Evolutionary conservation across 2,888 invertebrate genomes (phyloP), one percentile per base, ranked within the genome.

Genomic region (Caradrina kadenii): DNA sequence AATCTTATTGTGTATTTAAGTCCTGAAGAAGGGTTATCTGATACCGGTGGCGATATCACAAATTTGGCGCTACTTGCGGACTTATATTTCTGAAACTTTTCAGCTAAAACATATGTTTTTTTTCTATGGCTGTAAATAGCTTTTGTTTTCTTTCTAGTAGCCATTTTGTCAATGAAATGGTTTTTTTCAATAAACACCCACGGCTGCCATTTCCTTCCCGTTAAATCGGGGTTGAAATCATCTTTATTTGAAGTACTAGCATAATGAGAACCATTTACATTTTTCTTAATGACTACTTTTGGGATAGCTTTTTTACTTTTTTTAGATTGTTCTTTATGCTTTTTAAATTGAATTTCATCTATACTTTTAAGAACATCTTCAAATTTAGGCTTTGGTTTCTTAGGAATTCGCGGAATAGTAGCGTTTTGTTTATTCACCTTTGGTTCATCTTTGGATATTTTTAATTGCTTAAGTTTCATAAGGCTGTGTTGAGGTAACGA

Each of bases 351-450:
- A 68, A 94, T 90, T 90, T 96, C 94, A 80, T 96, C 96, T 78
- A 96, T 95, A 86, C 92, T 96, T 90, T 94, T 96, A 64, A 96
- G 91, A 64, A 96, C 96, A 86, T 96, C 96, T 89, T 96, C 96
- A 86, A 96, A 96, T 86, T 94, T 96, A 59, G 95, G 96, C 86
- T 96, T 96, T 68, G 86, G 82, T 86, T 95, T 95, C 84, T 93
- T 95, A 86, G 87, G 83, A 79, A 86, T 83, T 74, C 88, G 89
- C 69, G 80, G 69, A 82, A 83, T 75, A 79, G 86, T 67, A 81
- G 82, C 83, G 69, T 76, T 86, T 79, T 80, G 80, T 80, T 90
- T 90, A 80, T 81, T 87, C 65, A 82, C 71, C 86, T 93, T 94
- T 89, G 91, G 89, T 89, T 87, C 86, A 65, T 89, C 90, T 93